These are phyloP conservation scores for Antheraea yamamai DNA, from an alignment of 2,888 invertebrate genomes.

Conservation along the genomic window DNA sequence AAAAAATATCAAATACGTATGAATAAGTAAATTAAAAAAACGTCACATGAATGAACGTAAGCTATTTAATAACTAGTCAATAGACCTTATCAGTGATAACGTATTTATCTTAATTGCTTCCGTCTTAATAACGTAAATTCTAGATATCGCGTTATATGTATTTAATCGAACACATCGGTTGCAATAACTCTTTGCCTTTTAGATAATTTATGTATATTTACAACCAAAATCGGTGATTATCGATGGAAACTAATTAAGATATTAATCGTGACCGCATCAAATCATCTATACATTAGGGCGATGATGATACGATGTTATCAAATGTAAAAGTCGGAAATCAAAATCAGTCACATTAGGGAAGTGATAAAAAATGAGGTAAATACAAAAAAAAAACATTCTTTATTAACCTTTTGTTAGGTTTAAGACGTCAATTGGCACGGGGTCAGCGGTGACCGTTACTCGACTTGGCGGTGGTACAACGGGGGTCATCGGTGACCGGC, in stretches of 20 bases:
- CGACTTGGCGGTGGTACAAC: too few relatives aligned
- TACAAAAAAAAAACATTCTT: too few relatives aligned
- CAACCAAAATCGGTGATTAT: neutral
- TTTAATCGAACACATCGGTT: neutral
- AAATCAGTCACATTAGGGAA: too few relatives aligned
- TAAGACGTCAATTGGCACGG: too few relatives aligned
- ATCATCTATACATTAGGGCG: too few relatives aligned
- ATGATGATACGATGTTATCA: too few relatives aligned
- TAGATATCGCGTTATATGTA: neutral
- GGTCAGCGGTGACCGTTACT: too few relatives aligned
- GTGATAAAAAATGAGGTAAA: too few relatives aligned
- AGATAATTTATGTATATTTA: neutral
- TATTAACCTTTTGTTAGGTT: too few relatives aligned
- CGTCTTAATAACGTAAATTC: neutral
- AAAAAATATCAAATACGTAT: neutral
- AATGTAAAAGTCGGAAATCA: too few relatives aligned
- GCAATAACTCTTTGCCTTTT: neutral
- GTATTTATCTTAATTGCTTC: slow-evolving; percentile 6
- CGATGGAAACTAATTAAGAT: neutral
- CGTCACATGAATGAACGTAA: neutral
- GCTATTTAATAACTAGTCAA: neutral
- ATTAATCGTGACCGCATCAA: neutral
- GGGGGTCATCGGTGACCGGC: too few relatives aligned
- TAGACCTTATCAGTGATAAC: neutral
- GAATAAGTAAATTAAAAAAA: neutral